Base-by-base conservation (phyloP, 2,888 invertebrate genomes). In the Apodemia mormo region DNA sequence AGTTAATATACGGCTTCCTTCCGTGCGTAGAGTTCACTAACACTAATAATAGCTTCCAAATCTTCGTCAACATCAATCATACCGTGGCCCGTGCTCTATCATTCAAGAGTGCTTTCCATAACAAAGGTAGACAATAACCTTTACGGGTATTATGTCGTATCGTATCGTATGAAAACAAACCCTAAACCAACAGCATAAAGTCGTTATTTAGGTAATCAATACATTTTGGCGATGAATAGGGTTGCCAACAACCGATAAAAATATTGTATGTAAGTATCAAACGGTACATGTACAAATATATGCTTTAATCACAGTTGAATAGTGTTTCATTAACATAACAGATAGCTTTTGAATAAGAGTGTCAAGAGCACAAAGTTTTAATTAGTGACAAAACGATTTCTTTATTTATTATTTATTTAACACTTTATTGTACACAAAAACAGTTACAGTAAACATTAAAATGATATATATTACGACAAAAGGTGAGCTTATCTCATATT, bases 21-120 rank as follows among this genome's bases (percentile, higher is more conserved):
- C 8, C 8, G 52, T 54, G 52, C n/a, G n/a, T 37, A 12, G 12
- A 64, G 61, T 64, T 64, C 61, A 64, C 14, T 37, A 33, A 64
- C 33, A 14, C 37, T 54, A 33, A 64, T 37, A 64, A 64, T n/a
- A 64, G 37, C 33, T 33, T 33, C 61, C 37, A 61, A 61, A 61
- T 61, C n/a, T 61, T 61, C 33, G 61, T 14, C 7, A 61, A 33
- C 58, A 58, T 58, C 58, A 61, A 61, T 61, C 61, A 61, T 61
- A 12, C 6, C 30, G n/a, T n/a, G n/a, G n/a, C n/a, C n/a, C n/a
- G 30, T 33, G 52, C 37, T 61, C 2, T 61, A 33, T 61, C 33
- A 33, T 33, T 58, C 37, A 4, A 30, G 7, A 61, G 7, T 33
- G 37, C 10, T 61, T 61, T 61, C 12, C 37, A 61, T 61, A 4